These are phyloP conservation scores for Macrosteles quadrilineatus DNA, from an alignment of 1,140 invertebrate genomes.

Conservation along the genomic window DNA sequence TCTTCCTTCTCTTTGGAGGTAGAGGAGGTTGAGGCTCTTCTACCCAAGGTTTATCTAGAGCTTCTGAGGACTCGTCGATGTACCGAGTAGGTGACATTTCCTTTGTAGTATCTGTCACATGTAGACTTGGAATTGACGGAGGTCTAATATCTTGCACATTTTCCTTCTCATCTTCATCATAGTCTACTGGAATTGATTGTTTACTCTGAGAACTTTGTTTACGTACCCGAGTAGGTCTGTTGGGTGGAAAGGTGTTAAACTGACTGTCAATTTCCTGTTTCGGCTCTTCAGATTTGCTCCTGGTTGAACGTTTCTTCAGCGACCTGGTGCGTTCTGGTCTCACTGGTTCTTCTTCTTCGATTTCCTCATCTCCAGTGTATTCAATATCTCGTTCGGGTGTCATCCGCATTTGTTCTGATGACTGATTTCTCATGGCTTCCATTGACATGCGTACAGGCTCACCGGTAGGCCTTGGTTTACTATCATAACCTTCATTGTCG, in stretches of 20 bases:
- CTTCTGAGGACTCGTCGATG: slow-evolving; percentile 33
- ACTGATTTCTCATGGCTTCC: slow-evolving; percentile 17
- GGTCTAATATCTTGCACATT: slow-evolving; percentile 41
- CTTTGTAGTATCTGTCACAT: slow-evolving; percentile 34
- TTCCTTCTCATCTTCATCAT: slow-evolving; percentile 37
- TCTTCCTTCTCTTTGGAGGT: slow-evolving; percentile 32
- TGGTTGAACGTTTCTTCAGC: slow-evolving; percentile 45
- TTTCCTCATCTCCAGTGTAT: slow-evolving; percentile 46
- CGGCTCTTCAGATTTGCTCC: slow-evolving; percentile 40
- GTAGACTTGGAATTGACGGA: slow-evolving; percentile 30
- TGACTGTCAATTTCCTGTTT: slow-evolving; percentile 37
- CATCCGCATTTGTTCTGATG: slow-evolving; percentile 21
- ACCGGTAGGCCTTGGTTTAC: slow-evolving; percentile 36
- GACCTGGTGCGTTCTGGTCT: slow-evolving; percentile 42
- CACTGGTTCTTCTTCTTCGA: slow-evolving; percentile 35
- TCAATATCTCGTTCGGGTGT: slow-evolving; percentile 12
- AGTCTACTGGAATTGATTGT: slow-evolving; percentile 27
- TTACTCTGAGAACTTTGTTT: slow-evolving; percentile 42
- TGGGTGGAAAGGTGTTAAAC: slow-evolving; percentile 48
- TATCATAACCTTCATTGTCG: slow-evolving; percentile 41
- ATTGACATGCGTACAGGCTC: slow-evolving; percentile 21
- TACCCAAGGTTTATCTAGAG: slow-evolving; percentile 40
- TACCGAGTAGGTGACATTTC: slow-evolving; percentile 35
- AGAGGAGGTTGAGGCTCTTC: slow-evolving; percentile 37
- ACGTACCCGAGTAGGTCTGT: slow-evolving; percentile 48